phyloP scores from a whole-genome alignment of 2,113 vertebrate species.

The Montifringilla adamsi region DNA sequence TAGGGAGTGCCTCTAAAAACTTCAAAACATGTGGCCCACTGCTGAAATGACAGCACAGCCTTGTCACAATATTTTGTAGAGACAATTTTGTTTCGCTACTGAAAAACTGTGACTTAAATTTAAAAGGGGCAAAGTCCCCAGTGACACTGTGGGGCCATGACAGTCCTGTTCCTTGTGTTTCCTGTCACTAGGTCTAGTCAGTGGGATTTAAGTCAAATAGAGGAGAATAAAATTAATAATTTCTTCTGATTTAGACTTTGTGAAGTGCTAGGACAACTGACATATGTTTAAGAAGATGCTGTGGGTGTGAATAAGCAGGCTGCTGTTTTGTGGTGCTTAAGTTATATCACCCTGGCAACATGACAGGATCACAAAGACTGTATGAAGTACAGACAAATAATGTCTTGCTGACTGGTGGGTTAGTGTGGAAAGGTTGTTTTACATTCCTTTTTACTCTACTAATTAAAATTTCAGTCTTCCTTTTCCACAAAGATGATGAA shows the following conservation, averaged over 20 bases:
- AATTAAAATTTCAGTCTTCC: slow-evolving; percentile 34
- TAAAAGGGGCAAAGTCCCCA: not conserved
- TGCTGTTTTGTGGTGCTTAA: not conserved
- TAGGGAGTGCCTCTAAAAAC: not conserved
- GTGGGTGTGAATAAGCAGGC: not conserved
- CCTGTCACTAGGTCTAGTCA: not conserved
- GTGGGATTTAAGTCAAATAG: not conserved
- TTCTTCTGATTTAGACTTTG: not conserved
- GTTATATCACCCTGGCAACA: not conserved
- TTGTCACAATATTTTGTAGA: not conserved
- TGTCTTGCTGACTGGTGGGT: not conserved
- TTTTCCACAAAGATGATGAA: slow-evolving; percentile 24
- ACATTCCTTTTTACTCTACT: not conserved
- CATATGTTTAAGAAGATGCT: not conserved
- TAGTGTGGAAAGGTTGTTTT: not conserved
- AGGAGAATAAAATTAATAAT: not conserved
- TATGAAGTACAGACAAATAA: not conserved
- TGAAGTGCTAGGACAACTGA: not conserved
- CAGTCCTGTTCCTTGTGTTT: not conserved
- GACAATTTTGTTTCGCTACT: not conserved
- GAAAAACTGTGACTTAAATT: not conserved
- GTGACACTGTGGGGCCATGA: not conserved
- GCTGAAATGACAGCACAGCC: not conserved
- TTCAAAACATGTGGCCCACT: not conserved
- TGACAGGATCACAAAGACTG: not conserved